Percentiles rank a stretch among this genome's conserved stretches.
phyloP scores from a whole-genome alignment of 2,888 invertebrate species.

The Parapristionchus giblindavisi region DNA sequence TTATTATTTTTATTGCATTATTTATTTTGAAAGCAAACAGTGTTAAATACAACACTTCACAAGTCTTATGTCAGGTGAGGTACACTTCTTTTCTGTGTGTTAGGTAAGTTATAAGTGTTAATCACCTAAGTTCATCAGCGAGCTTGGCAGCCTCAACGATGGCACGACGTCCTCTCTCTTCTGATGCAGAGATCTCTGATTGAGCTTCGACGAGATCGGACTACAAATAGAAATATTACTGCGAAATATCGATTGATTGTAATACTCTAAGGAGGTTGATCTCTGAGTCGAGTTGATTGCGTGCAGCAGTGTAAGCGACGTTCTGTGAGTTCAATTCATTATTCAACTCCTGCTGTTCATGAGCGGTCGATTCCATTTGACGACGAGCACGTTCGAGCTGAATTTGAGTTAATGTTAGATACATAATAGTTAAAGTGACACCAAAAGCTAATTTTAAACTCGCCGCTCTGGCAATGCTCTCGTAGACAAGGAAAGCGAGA shows the following conservation, averaged over 20 bases:
- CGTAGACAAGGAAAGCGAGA: no score
- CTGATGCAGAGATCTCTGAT: constrained; percentile 97
- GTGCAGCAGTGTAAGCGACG: constrained; percentile 91
- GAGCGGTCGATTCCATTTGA: constrained; percentile 95
- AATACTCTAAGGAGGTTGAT: constrained; percentile 82
- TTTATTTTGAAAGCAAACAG: background rate
- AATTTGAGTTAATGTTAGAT: constrained; percentile 31
- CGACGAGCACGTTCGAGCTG: constrained; percentile 93
- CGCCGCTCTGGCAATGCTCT: no score
- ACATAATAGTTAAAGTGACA: background rate
- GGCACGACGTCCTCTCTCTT: constrained; percentile 93
- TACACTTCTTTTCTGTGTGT: no score
- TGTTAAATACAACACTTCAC: no score
- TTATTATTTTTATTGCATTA: background rate
- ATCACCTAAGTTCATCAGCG: constrained; percentile 26
- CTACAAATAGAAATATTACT: constrained; percentile 67
- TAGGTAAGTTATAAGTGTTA: background rate
- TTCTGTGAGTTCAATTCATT: constrained; percentile 93
- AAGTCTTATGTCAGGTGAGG: no score
- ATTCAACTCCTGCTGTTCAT: constrained; percentile 95
- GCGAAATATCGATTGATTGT: background rate
- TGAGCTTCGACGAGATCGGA: constrained; percentile 97
- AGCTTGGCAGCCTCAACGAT: constrained; percentile 98
- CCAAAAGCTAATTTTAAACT: no score
- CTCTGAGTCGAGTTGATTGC: constrained; percentile 99